Conservation (phyloP, 2,113 vertebrate genomes). For the Gallinago undulata region DNA sequence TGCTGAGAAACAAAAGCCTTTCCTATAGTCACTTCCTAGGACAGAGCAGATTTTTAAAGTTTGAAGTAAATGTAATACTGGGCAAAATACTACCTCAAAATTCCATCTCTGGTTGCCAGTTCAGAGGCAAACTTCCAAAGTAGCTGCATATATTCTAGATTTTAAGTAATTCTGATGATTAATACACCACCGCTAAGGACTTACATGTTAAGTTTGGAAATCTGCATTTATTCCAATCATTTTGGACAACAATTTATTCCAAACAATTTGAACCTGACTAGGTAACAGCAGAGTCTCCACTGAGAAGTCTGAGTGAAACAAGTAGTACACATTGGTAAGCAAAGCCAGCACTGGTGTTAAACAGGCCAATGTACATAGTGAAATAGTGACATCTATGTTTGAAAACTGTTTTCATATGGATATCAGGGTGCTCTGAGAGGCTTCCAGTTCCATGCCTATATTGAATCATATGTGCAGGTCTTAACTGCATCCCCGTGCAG, state of each 20-base stretch:
- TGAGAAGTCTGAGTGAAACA: background rate
- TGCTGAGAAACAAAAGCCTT: background rate
- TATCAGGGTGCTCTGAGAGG: background rate
- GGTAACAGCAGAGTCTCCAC: background rate
- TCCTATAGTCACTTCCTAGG: background rate
- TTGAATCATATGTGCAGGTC: fast-evolving
- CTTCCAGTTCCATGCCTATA: background rate
- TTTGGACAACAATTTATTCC: background rate
- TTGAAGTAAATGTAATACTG: background rate
- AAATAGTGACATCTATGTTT: slow-evolving; percentile 44
- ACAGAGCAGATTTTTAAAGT: background rate
- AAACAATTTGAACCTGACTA: background rate
- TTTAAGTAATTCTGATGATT: background rate
- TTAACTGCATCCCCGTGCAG: background rate
- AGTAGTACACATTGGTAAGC: background rate
- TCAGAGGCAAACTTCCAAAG: background rate
- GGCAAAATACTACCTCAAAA: background rate
- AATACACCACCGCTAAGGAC: background rate
- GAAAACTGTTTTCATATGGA: background rate
- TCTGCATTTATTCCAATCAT: background rate
- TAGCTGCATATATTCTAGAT: background rate
- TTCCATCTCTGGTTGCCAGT: background rate
- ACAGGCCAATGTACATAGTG: background rate
- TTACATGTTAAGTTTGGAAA: background rate
- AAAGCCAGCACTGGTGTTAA: background rate